phyloP scores from a whole-genome alignment of 2,888 invertebrate genomes.

The Heteromurus nitidus region DNA sequence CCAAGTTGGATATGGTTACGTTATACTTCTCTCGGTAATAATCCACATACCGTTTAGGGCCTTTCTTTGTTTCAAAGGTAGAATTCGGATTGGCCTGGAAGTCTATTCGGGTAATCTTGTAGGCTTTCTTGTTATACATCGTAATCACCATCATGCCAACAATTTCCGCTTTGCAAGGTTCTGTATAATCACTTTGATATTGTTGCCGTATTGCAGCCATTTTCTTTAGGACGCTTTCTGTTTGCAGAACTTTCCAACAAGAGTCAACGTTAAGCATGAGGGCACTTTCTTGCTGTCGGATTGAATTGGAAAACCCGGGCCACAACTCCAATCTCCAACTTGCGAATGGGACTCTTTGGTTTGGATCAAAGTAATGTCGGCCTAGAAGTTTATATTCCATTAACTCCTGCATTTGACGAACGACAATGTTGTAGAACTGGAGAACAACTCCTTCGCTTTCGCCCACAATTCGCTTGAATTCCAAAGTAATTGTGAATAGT shows the following conservation, averaged over 20 bases:
- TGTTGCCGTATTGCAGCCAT: background rate
- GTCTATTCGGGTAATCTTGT: conserved; percentile 77
- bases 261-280: conserved; percentile 55
- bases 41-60: conserved; percentile 66
- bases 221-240: conserved; percentile 37
- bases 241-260: conserved; percentile 48
- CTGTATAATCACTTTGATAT: background rate
- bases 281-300: conserved; percentile 41
- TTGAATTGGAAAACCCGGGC: conserved; percentile 46
- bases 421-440: conserved; percentile 54
- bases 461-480: background rate
- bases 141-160: conserved; percentile 72
- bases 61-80: conserved; percentile 74
- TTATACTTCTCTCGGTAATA: conserved; percentile 75
- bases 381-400: conserved; percentile 21
- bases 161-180: conserved; percentile 1
- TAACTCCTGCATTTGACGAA: conserved; percentile 3
- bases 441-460: conserved; percentile 21
- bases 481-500: background rate
- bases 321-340: conserved; percentile 42
- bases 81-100: conserved; percentile 76
- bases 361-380: conserved; percentile 32
- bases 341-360: background rate
- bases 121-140: conserved; percentile 76
- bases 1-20: background rate